Base-by-base conservation (phyloP, 35 echinoderm and acorn worm genomes). In the Anneissia japonica region DNA sequence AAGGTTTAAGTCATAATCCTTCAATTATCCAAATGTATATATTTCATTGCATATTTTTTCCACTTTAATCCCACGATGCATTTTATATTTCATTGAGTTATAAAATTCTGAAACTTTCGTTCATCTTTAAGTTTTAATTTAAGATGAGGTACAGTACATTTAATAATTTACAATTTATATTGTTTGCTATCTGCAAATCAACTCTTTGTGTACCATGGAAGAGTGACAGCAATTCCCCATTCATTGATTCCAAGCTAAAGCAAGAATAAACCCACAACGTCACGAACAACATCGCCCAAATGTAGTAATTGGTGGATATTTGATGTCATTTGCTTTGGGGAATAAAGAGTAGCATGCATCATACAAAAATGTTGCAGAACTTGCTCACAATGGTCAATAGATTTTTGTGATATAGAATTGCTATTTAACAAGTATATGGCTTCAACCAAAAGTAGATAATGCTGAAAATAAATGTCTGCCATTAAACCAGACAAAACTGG, bases 251-350 rank as follows among this genome's bases (percentile, higher is more conserved):
- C 74, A 86, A 91, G 35, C 76, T 37, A 82, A 91, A 91, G 46
- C 89, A 91, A 32, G 72, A 41, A n/a, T 37, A 23, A 6, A 36
- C 78, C 84, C 90, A 92, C 16, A 92, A 46, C 7, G 90, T 82
- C 34, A 29, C 77, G 40, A 11, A 92, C 90, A 92, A 26, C 73
- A 77, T 92, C 90, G 41, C 43, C 17, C 28, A 92, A 81, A 56
- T 87, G 72, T n/a, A 92, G 26, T 10, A 92, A 45, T 17, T 45
- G 73, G 32, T 92, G 90, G 2, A 92, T 72, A 83, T 92, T 92
- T 0, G 77, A 39, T 46, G 79, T 88, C 85, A 92, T 83, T 4
- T 87, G 3, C 46, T 73, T 92, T 46, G 72, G 36, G 1, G 38
- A 46, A 76, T 92, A 92, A n/a, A 92, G 74, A 26, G 78, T 88